Evolutionary conservation across 2,797 vertebrate genomes (phyloP).

Genomic region (Capromys pilorides): DNA sequence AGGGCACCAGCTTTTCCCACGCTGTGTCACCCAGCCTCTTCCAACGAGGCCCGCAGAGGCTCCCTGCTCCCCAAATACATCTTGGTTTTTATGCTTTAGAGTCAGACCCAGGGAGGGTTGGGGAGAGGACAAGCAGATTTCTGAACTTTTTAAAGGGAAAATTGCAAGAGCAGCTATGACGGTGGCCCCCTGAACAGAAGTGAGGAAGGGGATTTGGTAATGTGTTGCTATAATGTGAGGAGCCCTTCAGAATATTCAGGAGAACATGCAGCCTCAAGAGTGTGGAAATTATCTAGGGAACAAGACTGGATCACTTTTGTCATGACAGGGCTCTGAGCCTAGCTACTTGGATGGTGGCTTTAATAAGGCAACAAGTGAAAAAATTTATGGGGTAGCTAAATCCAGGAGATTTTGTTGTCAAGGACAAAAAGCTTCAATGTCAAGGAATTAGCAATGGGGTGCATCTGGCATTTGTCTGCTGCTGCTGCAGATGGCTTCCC

Average conservation of each 20-base stretch:
- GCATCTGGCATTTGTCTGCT: neutral
- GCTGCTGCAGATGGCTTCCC: neutral
- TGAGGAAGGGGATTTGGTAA: neutral
- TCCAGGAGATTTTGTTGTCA: neutral
- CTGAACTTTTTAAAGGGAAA: neutral
- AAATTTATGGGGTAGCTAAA: neutral
- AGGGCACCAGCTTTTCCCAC: neutral
- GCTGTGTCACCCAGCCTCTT: neutral
- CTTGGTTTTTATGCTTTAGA: neutral
- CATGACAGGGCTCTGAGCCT: neutral
- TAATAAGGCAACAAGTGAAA: neutral
- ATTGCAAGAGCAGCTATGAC: neutral
- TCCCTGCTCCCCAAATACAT: neutral
- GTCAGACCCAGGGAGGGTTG: neutral
- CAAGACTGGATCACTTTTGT: neutral
- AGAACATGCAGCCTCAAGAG: neutral
- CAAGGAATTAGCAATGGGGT: no score
- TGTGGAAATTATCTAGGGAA: neutral
- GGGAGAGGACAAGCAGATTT: neutral
- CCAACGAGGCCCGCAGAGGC: neutral
- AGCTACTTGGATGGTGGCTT: neutral
- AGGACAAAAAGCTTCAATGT: neutral
- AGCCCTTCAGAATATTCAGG: neutral
- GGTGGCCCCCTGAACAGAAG: neutral
- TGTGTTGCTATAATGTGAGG: neutral